A percentile compares a stretch with the other conserved stretches of the same genome.
Conservation (phyloP, 2,888 invertebrate genomes). For the Temnothorax rugatulus region DNA sequence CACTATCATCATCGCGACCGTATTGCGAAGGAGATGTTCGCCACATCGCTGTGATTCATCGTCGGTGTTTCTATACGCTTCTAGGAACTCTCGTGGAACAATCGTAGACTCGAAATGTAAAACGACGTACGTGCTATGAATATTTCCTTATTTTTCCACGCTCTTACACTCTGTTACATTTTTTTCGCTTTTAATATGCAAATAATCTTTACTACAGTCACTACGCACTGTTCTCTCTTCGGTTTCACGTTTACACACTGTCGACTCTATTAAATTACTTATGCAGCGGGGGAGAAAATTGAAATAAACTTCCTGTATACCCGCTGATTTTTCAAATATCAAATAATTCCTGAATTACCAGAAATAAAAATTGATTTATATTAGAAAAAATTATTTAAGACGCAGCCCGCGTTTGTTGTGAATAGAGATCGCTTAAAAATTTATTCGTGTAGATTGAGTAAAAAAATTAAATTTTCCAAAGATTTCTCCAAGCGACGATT, state of each 20-base stretch:
- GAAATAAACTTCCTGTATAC: background rate
- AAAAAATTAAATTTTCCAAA: background rate
- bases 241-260: background rate
- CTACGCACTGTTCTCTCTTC: background rate
- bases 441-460: background rate
- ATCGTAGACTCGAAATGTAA: conserved; percentile 44
- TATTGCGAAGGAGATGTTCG: conserved; percentile 72
- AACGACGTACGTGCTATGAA: conserved; percentile 15
- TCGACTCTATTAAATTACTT: conserved; percentile 1
- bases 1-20: conserved; percentile 68
- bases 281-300: background rate
- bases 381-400: background rate
- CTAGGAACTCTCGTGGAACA: conserved; percentile 42
- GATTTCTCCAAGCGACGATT: background rate
- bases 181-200: conserved; percentile 26
- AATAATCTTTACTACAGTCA: background rate
- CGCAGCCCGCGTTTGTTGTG: background rate
- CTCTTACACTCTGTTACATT: conserved; percentile 2
- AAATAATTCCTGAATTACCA: background rate
- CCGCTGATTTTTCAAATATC: background rate
- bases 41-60: conserved; percentile 70
- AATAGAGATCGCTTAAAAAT: background rate
- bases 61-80: conserved; percentile 59
- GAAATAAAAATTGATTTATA: background rate
- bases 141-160: background rate